A percentile compares a stretch with the other conserved stretches of the same genome.
Evolutionary conservation across 1,140 invertebrate species (phyloP).

Genomic region (Acromyrmex echinatior): DNA sequence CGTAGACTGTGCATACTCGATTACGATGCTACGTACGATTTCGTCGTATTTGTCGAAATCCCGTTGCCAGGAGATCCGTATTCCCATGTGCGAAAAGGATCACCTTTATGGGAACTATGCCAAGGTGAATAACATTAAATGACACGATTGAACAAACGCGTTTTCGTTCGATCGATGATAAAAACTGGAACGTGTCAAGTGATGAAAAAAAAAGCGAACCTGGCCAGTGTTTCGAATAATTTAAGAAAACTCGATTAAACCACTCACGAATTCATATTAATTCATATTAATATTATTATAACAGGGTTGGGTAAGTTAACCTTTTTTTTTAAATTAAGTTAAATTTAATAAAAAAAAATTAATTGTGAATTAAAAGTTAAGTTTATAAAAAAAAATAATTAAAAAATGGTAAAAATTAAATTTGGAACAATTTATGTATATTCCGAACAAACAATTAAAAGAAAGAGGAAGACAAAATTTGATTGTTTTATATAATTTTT

Average conservation of each 20-base stretch:
- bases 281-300: too few species aligned
- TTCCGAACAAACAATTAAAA: too few species aligned
- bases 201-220: background rate
- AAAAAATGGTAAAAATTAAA: too few species aligned
- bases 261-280: background rate
- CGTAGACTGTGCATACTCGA: background rate
- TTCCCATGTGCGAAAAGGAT: conserved; percentile 8
- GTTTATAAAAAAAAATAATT: too few species aligned
- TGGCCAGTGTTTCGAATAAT: background rate
- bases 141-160: background rate
- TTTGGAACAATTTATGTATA: too few species aligned
- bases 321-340: too few species aligned
- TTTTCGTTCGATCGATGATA: background rate
- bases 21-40: conserved; percentile 29
- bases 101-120: conserved; percentile 16
- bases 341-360: too few species aligned
- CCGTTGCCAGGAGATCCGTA: conserved; percentile 16
- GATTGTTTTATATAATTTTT: too few species aligned
- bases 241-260: background rate
- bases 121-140: conserved; percentile 30
- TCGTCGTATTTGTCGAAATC: conserved; percentile 1
- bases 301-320: background rate
- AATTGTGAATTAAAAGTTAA: too few species aligned
- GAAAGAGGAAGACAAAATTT: too few species aligned
- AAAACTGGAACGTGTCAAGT: background rate